Base-by-base conservation (phyloP, 2,888 invertebrate genomes). In the Escarpia spicata region DNA sequence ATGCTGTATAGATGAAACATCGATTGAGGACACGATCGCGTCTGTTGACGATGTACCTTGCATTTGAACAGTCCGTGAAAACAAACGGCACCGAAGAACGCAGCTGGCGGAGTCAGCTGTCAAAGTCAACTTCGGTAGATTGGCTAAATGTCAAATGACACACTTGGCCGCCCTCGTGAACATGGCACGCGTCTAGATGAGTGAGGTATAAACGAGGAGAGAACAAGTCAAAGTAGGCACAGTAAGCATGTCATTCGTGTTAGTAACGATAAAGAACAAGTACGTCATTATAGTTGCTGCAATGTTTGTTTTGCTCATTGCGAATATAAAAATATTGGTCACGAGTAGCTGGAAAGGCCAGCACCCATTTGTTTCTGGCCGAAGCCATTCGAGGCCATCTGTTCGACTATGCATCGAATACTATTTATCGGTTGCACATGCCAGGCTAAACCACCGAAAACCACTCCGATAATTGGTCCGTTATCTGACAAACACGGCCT, bases 221-320 rank as follows among this genome's bases (percentile, higher is more conserved):
- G 75, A 19, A 75, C 75, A 6, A 26, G 26, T 19, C 26, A 3
- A n/a, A 75, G 19, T 75, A 26, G 75, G 75, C 19, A 52, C 19
- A 75, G 75, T 4, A 26, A 26, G 19, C 75, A 75, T 19, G 26
- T 75, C 26, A 26, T 75, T 75, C 75, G n/a, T 19, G 19, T 3
- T n/a, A 75, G 19, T 19, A 19, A 6, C 26, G 3, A 26, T 6
- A 26, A 26, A 26, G 75, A 75, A 75, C 26, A n/a, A 75, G 75
- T n/a, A 26, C 75, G 19, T 26, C 6, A 0, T 75, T 75, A 3
- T 26, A 26, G 75, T n/a, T 75, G 1, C 75, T 19, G 75, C 26
- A 15, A 75, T 75, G 75, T 75, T 75, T 75, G 75, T 26, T 75
- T 75, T 75, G 75, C n/a, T 75, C n/a, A 75, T 75, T 75, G 75